These are phyloP conservation scores for Acronicta aceris DNA, from an alignment of 2,888 invertebrate species.

Conservation along the genomic window DNA sequence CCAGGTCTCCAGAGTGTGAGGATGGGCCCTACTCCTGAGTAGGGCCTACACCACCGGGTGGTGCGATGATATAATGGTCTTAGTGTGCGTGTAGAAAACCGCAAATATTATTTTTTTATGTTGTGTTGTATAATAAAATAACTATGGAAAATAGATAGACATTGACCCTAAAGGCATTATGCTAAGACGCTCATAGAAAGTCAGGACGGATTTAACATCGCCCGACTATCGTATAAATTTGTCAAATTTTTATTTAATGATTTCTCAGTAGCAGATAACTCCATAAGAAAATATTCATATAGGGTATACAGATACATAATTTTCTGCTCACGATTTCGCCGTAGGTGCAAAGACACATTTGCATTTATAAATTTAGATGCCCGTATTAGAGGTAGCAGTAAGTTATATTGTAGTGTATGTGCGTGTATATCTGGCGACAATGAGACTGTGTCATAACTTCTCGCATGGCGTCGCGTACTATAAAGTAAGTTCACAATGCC, in stretches of 20 bases:
- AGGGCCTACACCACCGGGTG: too few species aligned
- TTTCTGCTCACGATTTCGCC: slow-evolving; percentile 36
- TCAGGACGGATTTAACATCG: not conserved
- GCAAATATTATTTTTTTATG: too few species aligned
- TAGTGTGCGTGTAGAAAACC: too few species aligned
- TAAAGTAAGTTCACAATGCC: slow-evolving; percentile 60
- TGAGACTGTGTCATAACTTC: slow-evolving; percentile 52
- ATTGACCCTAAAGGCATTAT: not conserved
- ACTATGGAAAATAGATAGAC: not conserved
- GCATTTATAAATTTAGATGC: slow-evolving; percentile 49
- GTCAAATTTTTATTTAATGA: slow-evolving; percentile 34
- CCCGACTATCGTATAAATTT: slow-evolving; percentile 20
- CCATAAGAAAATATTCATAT: slow-evolving; percentile 29
- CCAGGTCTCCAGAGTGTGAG: too few species aligned
- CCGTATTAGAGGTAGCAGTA: slow-evolving; percentile 35
- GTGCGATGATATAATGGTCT: too few species aligned
- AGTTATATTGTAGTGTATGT: slow-evolving; percentile 37
- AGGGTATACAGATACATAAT: slow-evolving; percentile 25
- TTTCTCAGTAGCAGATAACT: slow-evolving; percentile 38
- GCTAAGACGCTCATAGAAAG: not conserved
- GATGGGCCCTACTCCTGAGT: too few species aligned
- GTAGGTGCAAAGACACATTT: slow-evolving; percentile 37
- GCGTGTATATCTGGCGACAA: slow-evolving; percentile 49
- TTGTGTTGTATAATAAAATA: not conserved
- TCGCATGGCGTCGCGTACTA: slow-evolving; percentile 48